phyloP scores from a whole-genome alignment of 2,888 invertebrate species.

The Sisyra nigra region DNA sequence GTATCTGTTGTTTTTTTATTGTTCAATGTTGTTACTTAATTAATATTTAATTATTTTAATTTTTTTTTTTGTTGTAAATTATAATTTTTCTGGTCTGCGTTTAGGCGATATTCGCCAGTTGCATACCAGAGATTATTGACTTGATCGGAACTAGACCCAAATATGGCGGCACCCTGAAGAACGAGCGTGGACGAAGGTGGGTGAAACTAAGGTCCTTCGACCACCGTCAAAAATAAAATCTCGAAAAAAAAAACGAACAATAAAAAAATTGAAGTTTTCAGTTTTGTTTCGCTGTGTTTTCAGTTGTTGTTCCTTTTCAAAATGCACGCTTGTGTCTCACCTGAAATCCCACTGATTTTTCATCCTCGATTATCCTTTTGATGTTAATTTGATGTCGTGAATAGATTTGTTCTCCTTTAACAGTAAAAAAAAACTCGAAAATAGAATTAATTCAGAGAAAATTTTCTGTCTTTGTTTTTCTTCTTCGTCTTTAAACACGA shows the following conservation, averaged over 20 bases:
- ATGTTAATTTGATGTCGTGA: constrained; percentile 41
- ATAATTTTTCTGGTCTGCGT: constrained; percentile 16
- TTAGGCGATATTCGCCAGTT: constrained; percentile 99
- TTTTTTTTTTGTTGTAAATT: neutral
- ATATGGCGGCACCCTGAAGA: constrained; percentile 99
- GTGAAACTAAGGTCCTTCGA: constrained; percentile 25
- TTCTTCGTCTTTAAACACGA: too few species aligned
- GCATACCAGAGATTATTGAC: constrained; percentile 99
- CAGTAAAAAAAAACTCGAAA: constrained; percentile 31
- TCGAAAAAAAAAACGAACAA: constrained; percentile 10
- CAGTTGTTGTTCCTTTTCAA: constrained; percentile 31
- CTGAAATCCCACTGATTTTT: constrained; percentile 25
- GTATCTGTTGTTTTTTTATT: neutral
- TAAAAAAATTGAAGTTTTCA: constrained; percentile 19
- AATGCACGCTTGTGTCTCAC: constrained; percentile 21
- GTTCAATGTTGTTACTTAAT: neutral
- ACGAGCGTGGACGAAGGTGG: constrained; percentile 99
- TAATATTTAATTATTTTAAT: neutral
- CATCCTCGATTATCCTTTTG: constrained; percentile 19
- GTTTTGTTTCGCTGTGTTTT: constrained; percentile 31
- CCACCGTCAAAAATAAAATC: neutral
- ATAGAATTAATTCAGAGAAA: constrained; percentile 10
- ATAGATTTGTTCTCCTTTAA: constrained; percentile 33
- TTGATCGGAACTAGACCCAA: constrained; percentile 99
- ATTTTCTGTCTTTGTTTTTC: too few species aligned